A percentile compares a stretch with the other conserved stretches of the same genome.
These are phyloP conservation scores for Thaumetopoea pityocampa DNA, from an alignment of 1,140 invertebrate species.

Conservation along the genomic window DNA sequence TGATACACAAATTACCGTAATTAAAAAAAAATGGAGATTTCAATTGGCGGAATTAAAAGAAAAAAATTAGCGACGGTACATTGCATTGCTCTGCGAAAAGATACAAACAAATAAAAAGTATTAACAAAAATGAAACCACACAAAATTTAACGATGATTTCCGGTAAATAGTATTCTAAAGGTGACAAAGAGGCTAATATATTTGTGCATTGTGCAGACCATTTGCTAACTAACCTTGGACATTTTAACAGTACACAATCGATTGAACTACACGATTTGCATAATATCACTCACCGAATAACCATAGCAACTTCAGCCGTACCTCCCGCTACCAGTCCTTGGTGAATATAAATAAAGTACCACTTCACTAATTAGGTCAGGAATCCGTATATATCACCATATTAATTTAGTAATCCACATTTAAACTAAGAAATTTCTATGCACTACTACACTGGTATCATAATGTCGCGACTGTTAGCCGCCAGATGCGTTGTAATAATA, in stretches of 20 bases:
- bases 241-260: conserved; percentile 14
- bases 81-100: no score
- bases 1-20: no score
- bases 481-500: conserved; percentile 55
- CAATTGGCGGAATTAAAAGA: no score
- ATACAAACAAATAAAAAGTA: no score
- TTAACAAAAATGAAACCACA: no score
- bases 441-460: conserved; percentile 16
- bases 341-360: conserved; percentile 38
- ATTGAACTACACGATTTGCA: conserved; percentile 22
- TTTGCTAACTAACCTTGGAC: conserved; percentile 38
- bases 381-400: conserved; percentile 23
- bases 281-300: conserved; percentile 28
- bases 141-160: conserved; percentile 2
- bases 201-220: conserved; percentile 14
- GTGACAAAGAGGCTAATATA: conserved; percentile 8
- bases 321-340: conserved; percentile 42
- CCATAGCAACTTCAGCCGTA: conserved; percentile 49
- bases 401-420: conserved; percentile 30
- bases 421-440: conserved; percentile 20
- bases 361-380: conserved; percentile 51
- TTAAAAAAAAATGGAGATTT: no score
- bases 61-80: no score
- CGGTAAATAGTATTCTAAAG: background rate
- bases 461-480: conserved; percentile 34